phyloP scores from a whole-genome alignment of 2,797 vertebrate genomes.

The Thaleichthys pacificus region DNA sequence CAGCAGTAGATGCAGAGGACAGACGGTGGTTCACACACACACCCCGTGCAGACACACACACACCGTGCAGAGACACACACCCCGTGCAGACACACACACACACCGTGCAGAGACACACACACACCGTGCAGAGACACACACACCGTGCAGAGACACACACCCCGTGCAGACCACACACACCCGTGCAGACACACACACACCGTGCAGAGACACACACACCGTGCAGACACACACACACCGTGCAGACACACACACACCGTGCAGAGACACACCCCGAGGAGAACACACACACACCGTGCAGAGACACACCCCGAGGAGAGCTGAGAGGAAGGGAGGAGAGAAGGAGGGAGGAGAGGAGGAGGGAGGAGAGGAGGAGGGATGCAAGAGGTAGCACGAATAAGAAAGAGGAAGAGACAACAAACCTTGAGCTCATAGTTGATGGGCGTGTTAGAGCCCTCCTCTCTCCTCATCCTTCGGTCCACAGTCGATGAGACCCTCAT shows the following conservation, averaged over 20 bases:
- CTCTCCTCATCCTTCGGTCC: slow-evolving; percentile 51
- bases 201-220: slow-evolving; percentile 2
- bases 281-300: slow-evolving; percentile 35
- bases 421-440: slow-evolving; percentile 62
- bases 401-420: slow-evolving; percentile 39
- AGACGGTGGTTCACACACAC: slow-evolving; percentile 44
- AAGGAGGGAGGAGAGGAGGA: slow-evolving; percentile 5
- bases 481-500: background rate
- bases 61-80: no score
- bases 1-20: slow-evolving; percentile 70
- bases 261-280: slow-evolving; percentile 16
- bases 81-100: slow-evolving; percentile 49
- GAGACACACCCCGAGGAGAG: slow-evolving; percentile 70
- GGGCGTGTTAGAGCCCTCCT: slow-evolving; percentile 58
- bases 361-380: slow-evolving; percentile 2
- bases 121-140: slow-evolving; percentile 64
- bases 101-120: background rate
- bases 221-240: slow-evolving; percentile 41
- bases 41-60: no score
- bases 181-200: no score
- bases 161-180: background rate
- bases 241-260: slow-evolving; percentile 45
- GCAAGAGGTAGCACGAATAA: background rate
- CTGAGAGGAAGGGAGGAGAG: slow-evolving; percentile 37
- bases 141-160: slow-evolving; percentile 27